Evolutionary conservation across 1,140 invertebrate species (phyloP).

Genomic region (Drosophila lacertosa): DNA sequence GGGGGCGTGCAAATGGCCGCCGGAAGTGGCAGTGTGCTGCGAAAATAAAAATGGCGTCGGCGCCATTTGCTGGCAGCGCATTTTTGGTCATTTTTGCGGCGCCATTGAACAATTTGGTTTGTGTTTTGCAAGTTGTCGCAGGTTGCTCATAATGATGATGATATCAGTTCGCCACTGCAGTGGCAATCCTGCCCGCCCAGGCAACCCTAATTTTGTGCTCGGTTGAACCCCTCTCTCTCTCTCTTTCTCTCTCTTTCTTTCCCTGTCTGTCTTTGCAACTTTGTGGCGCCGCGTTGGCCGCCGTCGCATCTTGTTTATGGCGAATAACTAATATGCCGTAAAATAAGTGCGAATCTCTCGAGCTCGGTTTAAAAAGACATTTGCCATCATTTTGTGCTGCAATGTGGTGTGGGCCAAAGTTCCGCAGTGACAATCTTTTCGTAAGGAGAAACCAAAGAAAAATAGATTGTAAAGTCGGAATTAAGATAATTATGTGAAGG

Average conservation of each 20-base stretch:
- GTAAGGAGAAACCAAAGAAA: background rate
- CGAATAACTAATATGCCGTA: slow-evolving; percentile 79
- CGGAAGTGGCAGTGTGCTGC: slow-evolving; percentile 76
- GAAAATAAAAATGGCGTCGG: slow-evolving; percentile 77
- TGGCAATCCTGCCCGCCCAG: slow-evolving; percentile 20
- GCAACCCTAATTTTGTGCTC: slow-evolving; percentile 80
- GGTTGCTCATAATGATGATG: slow-evolving; percentile 67
- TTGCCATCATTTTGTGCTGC: slow-evolving; percentile 60
- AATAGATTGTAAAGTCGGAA: background rate
- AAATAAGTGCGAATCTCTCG: slow-evolving; percentile 73
- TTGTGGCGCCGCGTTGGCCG: slow-evolving; percentile 59
- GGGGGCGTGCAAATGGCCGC: slow-evolving; percentile 51
- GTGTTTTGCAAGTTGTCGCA: slow-evolving; percentile 80
- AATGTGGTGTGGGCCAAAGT: slow-evolving; percentile 7
- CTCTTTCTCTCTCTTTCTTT: slow-evolving; percentile 21
- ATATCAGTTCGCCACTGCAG: slow-evolving; percentile 14
- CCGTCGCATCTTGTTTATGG: slow-evolving; percentile 76
- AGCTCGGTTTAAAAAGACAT: slow-evolving; percentile 73
- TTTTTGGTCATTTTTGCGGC: slow-evolving; percentile 80
- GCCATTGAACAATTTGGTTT: slow-evolving; percentile 81
- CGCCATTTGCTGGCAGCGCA: slow-evolving; percentile 71
- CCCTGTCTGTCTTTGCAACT: slow-evolving; percentile 4
- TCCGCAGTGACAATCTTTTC: slow-evolving; percentile 26
- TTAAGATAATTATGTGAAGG: background rate
- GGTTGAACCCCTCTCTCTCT: slow-evolving; percentile 41